Percentiles rank a stretch among this genome's conserved stretches.
phyloP scores from a whole-genome alignment of 1,140 invertebrate species.

The Spodoptera frugiperda region DNA sequence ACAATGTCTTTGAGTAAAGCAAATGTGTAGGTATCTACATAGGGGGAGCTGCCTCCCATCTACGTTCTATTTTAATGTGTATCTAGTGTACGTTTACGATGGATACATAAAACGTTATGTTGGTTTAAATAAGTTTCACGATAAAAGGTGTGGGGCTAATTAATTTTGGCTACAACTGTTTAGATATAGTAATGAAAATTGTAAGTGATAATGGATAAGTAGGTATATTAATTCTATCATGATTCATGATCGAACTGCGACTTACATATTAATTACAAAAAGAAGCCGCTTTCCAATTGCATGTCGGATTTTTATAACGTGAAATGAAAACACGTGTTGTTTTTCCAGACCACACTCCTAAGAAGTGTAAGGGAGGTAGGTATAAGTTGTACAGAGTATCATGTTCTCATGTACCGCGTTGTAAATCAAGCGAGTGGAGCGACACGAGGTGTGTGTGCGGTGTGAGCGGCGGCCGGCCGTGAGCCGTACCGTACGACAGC shows the following conservation, averaged over 20 bases:
- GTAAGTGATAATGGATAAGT: too few relatives aligned
- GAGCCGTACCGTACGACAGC: constrained; percentile 28
- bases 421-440: constrained; percentile 24
- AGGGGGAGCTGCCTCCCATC: constrained; percentile 69
- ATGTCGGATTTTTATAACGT: too few relatives aligned
- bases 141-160: background rate
- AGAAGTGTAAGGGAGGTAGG: background rate
- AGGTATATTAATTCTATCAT: too few relatives aligned
- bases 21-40: constrained; percentile 85
- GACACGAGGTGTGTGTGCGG: constrained; percentile 9
- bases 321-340: background rate
- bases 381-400: background rate
- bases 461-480: constrained; percentile 24
- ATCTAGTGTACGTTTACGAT: constrained; percentile 46
- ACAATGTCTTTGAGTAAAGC: constrained; percentile 85
- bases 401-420: background rate
- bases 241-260: too few relatives aligned
- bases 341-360: background rate
- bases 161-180: background rate
- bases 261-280: too few relatives aligned
- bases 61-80: constrained; percentile 56
- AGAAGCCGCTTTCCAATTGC: too few relatives aligned
- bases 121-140: background rate
- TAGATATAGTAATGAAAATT: too few relatives aligned
- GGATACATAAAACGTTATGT: constrained; percentile 46